These are phyloP conservation scores for Procapra przewalskii DNA, from an alignment of 2,113 vertebrate genomes.

Conservation along the genomic window DNA sequence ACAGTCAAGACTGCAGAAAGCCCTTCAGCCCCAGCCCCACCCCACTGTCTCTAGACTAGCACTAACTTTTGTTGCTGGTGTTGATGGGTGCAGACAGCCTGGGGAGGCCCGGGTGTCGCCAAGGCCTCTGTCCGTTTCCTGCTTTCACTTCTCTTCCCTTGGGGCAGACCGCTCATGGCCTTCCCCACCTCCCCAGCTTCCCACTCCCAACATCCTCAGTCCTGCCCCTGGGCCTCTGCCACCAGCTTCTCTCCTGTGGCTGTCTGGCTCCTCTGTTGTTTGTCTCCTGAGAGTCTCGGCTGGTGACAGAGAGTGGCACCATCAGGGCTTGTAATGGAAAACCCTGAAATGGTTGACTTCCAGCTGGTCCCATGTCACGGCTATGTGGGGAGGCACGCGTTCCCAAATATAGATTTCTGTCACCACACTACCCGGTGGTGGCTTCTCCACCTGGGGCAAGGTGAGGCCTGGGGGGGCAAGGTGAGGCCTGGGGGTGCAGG, in stretches of 20 bases:
- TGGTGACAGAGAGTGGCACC: background rate
- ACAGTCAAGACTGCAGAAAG: background rate
- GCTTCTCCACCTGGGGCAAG: background rate
- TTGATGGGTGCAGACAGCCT: background rate
- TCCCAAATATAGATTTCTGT: background rate
- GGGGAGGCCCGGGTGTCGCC: fast-evolving
- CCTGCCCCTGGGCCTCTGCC: background rate
- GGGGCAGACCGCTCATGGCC: background rate
- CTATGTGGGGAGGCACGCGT: fast-evolving
- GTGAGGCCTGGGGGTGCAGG: background rate
- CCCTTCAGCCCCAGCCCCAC: background rate
- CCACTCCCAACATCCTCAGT: background rate
- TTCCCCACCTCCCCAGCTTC: too few relatives aligned
- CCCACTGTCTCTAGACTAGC: background rate
- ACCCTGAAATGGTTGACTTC: background rate
- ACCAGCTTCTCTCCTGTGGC: background rate
- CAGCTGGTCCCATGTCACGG: fast-evolving
- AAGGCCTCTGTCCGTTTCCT: too few relatives aligned
- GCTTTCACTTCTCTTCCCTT: background rate
- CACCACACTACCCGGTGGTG: fast-evolving
- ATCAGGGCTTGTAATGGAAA: background rate
- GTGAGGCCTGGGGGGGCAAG: background rate
- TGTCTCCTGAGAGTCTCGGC: too few relatives aligned
- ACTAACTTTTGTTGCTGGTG: background rate
- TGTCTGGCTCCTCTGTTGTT: background rate